phyloP scores from a whole-genome alignment of 2,797 vertebrate species.

The Myotis vivesi region DNA sequence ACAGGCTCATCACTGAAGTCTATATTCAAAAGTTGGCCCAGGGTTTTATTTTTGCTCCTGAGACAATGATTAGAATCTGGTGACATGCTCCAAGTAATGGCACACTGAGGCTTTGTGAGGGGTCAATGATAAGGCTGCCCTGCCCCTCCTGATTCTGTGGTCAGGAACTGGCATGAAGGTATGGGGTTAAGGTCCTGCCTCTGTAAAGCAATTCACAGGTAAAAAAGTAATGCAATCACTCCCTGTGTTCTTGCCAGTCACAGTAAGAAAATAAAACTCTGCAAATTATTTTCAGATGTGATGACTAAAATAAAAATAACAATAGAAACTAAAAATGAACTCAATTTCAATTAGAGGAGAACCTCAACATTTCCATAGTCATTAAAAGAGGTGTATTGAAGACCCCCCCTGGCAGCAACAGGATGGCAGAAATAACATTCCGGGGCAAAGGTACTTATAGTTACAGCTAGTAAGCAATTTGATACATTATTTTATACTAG shows the following conservation, averaged over 20 bases:
- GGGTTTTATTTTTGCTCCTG: not conserved
- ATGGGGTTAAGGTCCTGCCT: not conserved
- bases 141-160: not conserved
- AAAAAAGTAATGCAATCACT: not conserved
- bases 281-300: not conserved
- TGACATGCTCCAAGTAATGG: not conserved
- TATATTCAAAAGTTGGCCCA: not conserved
- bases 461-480: not conserved
- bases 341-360: slow-evolving; percentile 35
- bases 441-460: not conserved
- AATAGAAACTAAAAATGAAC: slow-evolving; percentile 19
- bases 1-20: not conserved
- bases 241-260: not conserved
- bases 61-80: not conserved
- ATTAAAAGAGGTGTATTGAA: not conserved
- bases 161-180: not conserved
- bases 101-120: not conserved
- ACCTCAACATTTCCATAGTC: not conserved
- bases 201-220: not conserved
- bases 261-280: slow-evolving; percentile 13
- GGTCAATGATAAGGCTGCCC: not conserved
- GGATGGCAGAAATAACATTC: not conserved
- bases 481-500: not conserved
- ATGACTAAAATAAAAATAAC: not conserved
- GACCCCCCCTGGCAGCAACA: not conserved